Base-by-base conservation (phyloP, 53 echinoderm and acorn worm genomes). In the Stichopus horrens region DNA sequence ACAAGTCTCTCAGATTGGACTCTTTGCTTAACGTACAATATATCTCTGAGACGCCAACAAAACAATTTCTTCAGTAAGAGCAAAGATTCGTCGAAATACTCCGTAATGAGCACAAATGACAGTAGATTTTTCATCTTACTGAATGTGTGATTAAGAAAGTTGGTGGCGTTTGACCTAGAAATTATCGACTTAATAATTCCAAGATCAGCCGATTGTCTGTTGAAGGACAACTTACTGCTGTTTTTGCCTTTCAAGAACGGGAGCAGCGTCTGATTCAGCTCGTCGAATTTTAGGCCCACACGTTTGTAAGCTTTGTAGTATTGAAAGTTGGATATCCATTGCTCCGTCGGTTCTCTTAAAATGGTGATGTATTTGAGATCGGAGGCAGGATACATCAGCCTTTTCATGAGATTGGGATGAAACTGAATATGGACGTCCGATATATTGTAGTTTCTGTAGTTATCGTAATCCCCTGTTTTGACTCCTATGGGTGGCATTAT, bases 81-180 rank as follows among this genome's bases (percentile, higher is more conserved):
- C 37, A 93, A 75, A 0, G 94, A 93, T 75, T 93, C 94, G 21
- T 93, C 90, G 79, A 91, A 90, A 76, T 93, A 91, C 21, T 93
- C 91, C 9, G 91, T 93, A 9, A 93, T 81, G 8, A 93, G 53
- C 5, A 91, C 89, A 54, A 93, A 63, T 75, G 87, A 57, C 51
- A 93, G 83, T 66, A 91, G 83, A 5, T 58, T 23, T 20, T 79
- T 76, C 5, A 91, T 51, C 55, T 83, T 87, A 4, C 55, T 7
- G 7, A 93, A 87, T 53, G 81, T 90, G 20, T 23, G 56, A 55
- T 74, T 79, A 7, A 93, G 83, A 8, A 81, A 52, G 13, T 76
- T 71, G 5, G 56, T 74, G 23, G 89, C 76, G 7, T 56, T 73
- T 8, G n/a, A 56, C 51, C 83, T 6, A 0, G 59, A 14, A 60